Evolutionary conservation across 2,797 vertebrate species (phyloP).

Genomic region (Propithecus deckenii): DNA sequence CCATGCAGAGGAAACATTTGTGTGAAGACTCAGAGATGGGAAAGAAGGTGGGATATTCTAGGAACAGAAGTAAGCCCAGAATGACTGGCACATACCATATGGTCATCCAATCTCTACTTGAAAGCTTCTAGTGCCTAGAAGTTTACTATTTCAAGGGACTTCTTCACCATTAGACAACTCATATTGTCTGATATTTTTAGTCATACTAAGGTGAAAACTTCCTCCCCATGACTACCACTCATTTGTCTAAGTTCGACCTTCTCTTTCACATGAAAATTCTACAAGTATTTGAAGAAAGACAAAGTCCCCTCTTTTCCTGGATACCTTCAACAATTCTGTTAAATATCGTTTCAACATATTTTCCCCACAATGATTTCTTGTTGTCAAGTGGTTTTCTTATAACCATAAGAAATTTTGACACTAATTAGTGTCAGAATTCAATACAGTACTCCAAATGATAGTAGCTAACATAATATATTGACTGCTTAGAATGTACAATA

Average conservation of each 20-base stretch:
- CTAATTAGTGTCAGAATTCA: neutral
- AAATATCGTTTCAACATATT: slow-evolving; percentile 26
- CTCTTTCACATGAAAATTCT: neutral
- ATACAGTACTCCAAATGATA: neutral
- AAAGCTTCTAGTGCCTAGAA: neutral
- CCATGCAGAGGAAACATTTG: neutral
- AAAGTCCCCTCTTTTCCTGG: neutral
- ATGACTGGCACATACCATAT: neutral
- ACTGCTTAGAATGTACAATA: neutral
- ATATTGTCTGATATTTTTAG: neutral
- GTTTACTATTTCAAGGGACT: neutral
- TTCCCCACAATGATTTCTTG: slow-evolving; percentile 12
- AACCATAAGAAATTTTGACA: neutral
- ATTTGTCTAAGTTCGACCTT: neutral
- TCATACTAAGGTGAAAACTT: neutral
- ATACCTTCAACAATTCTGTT: slow-evolving; percentile 5
- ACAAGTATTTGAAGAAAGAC: neutral
- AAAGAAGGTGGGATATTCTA: neutral
- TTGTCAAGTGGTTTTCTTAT: neutral
- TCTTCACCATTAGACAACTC: neutral
- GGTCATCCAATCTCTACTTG: neutral
- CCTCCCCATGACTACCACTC: neutral
- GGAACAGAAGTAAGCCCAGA: neutral
- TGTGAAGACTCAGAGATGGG: neutral
- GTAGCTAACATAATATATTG: neutral